These are phyloP conservation scores for Lottia gigantea DNA, from an alignment of 2,888 invertebrate species.

Conservation along the genomic window DNA sequence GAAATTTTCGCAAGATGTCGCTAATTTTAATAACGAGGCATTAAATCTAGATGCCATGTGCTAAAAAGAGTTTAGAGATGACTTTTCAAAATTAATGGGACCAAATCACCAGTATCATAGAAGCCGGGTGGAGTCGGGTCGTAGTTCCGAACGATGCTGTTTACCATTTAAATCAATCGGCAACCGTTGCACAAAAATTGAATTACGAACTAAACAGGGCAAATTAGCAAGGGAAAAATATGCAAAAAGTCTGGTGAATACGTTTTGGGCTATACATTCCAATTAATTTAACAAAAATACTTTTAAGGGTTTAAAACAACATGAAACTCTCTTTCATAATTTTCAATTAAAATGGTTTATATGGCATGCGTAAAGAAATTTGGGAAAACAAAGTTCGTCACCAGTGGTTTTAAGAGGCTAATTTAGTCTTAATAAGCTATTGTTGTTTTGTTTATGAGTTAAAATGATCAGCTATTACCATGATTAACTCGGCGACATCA, in stretches of 20 bases:
- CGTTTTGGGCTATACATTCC: background rate
- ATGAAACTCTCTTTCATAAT: background rate
- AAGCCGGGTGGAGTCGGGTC: background rate
- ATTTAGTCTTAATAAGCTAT: background rate
- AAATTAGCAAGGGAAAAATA: background rate
- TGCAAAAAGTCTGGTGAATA: background rate
- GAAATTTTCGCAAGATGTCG: background rate
- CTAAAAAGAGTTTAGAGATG: conserved; percentile 1
- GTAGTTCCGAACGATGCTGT: background rate
- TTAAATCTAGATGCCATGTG: conserved; percentile 1
- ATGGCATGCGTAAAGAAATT: conserved; percentile 2
- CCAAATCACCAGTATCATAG: background rate
- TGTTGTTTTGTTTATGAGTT: conserved; percentile 6
- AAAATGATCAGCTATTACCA: background rate
- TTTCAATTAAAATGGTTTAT: conserved; percentile 8
- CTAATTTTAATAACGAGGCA: conserved; percentile 3
- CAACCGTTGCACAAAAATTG: background rate
- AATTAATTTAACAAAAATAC: background rate
- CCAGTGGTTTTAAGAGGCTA: background rate
- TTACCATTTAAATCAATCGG: background rate
- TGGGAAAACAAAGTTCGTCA: background rate
- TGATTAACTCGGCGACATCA: no score
- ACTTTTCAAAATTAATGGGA: conserved; percentile 1
- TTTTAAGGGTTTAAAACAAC: conserved; percentile 1
- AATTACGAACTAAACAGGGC: background rate